A percentile compares a stretch with the other conserved stretches of the same genome.
Conservation (phyloP, 2,113 vertebrate species). For the Oncorhynchus tshawytscha region DNA sequence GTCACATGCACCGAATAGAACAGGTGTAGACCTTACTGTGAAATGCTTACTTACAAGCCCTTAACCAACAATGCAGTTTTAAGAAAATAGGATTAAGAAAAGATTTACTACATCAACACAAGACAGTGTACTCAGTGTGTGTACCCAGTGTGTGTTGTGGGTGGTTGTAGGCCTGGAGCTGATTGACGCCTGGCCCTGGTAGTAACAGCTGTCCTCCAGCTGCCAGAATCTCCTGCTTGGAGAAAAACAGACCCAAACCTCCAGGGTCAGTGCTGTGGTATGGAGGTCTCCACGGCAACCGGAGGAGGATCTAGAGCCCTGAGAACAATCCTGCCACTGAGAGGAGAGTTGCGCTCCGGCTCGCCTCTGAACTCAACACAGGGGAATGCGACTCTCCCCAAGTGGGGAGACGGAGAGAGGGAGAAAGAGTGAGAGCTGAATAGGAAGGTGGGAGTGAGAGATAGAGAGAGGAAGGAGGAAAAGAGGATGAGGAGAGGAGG, state of each 20-base stretch:
- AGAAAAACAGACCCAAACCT: constrained; percentile 81
- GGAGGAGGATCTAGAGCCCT: constrained; percentile 71
- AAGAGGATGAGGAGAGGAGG: constrained; percentile 37
- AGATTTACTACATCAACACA: too few relatives aligned
- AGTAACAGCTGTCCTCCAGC: constrained; percentile 92
- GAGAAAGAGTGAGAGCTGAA: constrained; percentile 9
- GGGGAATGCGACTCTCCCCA: constrained; percentile 55
- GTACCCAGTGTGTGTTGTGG: constrained; percentile 15
- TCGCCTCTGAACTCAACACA: constrained; percentile 51
- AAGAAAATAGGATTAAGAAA: too few relatives aligned
- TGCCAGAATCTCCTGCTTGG: constrained; percentile 84
- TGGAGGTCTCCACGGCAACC: constrained; percentile 93
- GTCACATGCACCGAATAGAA: too few relatives aligned
- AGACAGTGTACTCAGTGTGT: too few relatives aligned
- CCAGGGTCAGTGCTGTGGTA: constrained; percentile 90
- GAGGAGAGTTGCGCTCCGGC: constrained; percentile 28
- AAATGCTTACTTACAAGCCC: too few relatives aligned
- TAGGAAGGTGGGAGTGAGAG: neutral
- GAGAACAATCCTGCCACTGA: constrained; percentile 81
- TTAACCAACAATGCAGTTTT: too few relatives aligned
- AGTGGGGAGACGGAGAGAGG: constrained; percentile 33
- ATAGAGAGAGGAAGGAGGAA: too few relatives aligned
- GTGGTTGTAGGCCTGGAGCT: constrained; percentile 42
- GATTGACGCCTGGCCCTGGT: constrained; percentile 70
- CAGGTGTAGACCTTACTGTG: too few relatives aligned